These are phyloP conservation scores for Rhabdophis nuchalis DNA, from an alignment of 2,797 vertebrate genomes.

Conservation along the genomic window DNA sequence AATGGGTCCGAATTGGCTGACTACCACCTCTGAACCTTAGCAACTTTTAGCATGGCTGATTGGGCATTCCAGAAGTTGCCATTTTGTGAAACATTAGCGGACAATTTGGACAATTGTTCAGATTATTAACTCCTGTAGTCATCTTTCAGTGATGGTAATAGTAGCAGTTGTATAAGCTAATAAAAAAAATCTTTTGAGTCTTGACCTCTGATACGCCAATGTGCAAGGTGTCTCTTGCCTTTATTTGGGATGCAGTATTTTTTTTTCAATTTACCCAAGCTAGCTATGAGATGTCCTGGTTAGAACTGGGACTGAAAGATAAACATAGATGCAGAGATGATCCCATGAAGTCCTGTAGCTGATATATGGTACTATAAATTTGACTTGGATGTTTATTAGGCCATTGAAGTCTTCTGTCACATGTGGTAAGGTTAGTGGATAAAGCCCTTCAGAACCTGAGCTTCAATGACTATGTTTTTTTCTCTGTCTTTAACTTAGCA, in stretches of 20 bases:
- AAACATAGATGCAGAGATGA: not conserved
- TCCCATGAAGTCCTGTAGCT: not conserved
- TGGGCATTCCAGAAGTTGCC: not conserved
- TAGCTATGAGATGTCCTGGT: not conserved
- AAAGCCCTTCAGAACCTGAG: slow-evolving; percentile 18
- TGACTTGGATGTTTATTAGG: slow-evolving; percentile 1
- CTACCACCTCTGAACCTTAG: not conserved
- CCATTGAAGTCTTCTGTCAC: slow-evolving; percentile 15
- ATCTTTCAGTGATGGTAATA: not conserved
- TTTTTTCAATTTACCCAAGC: not conserved
- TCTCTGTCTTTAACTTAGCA: slow-evolving; percentile 34
- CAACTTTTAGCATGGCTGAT: not conserved
- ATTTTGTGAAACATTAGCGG: not conserved
- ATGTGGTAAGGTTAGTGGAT: slow-evolving; percentile 7
- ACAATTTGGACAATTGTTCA: not conserved
- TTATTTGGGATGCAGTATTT: not conserved
- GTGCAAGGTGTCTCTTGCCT: not conserved
- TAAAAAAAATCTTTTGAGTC: not conserved
- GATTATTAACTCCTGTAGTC: not conserved
- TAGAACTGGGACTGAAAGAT: not conserved
- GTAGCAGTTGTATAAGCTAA: not conserved
- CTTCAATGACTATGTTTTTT: slow-evolving; percentile 28
- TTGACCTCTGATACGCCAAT: not conserved
- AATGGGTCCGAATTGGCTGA: too few relatives aligned
- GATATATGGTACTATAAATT: not conserved